phyloP scores from a whole-genome alignment of 2,797 vertebrate species.

The Myotis myotis region DNA sequence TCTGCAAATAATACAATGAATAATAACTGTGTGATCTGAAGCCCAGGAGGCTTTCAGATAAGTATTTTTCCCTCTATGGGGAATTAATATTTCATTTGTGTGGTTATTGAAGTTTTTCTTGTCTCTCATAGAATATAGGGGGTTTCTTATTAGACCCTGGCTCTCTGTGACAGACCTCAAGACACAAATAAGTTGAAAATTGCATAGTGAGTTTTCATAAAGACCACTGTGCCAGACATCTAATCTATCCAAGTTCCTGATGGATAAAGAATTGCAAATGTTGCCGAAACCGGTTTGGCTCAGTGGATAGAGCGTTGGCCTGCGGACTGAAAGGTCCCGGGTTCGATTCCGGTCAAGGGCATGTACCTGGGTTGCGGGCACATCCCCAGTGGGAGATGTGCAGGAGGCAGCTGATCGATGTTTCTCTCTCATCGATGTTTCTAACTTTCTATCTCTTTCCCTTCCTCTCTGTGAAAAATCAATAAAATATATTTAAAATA shows the following conservation, averaged over 20 bases:
- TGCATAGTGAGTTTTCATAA: neutral
- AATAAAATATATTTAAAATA: too few relatives aligned
- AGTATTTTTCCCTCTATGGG: neutral
- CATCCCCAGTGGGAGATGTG: too few relatives aligned
- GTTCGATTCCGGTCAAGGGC: too few relatives aligned
- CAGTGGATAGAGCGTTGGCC: too few relatives aligned
- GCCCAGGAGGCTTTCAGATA: neutral
- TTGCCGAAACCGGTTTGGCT: too few relatives aligned
- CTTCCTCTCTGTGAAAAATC: too few relatives aligned
- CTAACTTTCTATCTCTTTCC: too few relatives aligned
- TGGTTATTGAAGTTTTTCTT: slow-evolving; percentile 8
- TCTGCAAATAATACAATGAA: neutral
- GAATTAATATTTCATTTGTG: slow-evolving; percentile 47
- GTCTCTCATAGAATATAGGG: neutral
- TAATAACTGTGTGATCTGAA: neutral
- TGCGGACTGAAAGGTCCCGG: too few relatives aligned
- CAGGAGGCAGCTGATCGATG: too few relatives aligned
- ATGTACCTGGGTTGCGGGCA: too few relatives aligned
- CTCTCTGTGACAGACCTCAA: slow-evolving; percentile 13
- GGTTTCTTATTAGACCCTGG: neutral
- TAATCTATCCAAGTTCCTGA: neutral
- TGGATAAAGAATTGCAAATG: neutral
- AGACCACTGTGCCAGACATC: neutral
- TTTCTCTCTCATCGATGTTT: too few relatives aligned
- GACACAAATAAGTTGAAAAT: slow-evolving; percentile 38